Evolutionary conservation across 2,797 vertebrate species (phyloP), one percentile per base, ranked within the genome.

Genomic region (Picus viridis): DNA sequence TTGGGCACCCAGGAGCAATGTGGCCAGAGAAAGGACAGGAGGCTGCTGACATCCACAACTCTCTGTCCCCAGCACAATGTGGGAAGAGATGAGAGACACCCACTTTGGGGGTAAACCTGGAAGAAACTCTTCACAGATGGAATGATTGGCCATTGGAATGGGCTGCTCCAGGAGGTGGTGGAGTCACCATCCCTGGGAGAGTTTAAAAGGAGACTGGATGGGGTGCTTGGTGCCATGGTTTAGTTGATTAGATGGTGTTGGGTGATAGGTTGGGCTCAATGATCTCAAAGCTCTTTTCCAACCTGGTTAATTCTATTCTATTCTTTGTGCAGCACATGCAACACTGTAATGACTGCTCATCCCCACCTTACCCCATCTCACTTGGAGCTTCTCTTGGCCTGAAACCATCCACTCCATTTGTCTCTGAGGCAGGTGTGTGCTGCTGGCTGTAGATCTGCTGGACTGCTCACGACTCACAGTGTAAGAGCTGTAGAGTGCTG

Each of bases 401-500:
- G 39, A 57, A 70, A 34, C 26, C 0, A 2, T 34, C 74, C 4
- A 1, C 26, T 73, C 49, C 10, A 3, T 41, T 54, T 39, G 22
- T 47, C 83, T 53, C 43, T 1, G 1, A 69, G 72, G 86, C n/a
- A 56, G 59, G 41, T 16, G 0, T 0, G 69, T 78, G 65, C 74
- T 4, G 1, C 62, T 16, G 24, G 80, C 83, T 74, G 62, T 59
- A 39, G 70, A 65, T 79, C 89, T 68, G 36, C 79, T 4, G 4
- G 62, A 73, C 72, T 90, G 53, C 34, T 69, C 49, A 9, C 92
- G 90, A 94, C 81, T 95, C 95, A 91, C 7, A 7, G n/a, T 3
- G 2, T 3, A 18, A 27, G 69, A 89, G 43, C 7, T 0, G 0
- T 10, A 24, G 34, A 71, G 65, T 0, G 0, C 62, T 0, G 0